Base-by-base conservation (phyloP, 2,113 vertebrate genomes). In the Rostratula benghalensis region DNA sequence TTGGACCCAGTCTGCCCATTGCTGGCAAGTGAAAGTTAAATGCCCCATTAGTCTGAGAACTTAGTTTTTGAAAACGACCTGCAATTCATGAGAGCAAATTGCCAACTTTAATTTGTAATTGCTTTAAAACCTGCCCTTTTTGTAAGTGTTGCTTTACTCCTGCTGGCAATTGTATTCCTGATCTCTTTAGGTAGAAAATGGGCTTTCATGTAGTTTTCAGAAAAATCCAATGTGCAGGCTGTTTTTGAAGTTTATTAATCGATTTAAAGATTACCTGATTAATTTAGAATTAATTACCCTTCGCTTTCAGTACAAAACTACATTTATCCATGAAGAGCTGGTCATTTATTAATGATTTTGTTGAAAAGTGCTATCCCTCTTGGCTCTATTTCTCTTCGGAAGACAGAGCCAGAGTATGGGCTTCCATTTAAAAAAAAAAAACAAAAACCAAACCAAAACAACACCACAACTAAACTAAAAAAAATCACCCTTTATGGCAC, bases 31-130 rank as follows among this genome's bases (percentile, higher is more conserved):
- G 19, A 85, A 85, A 90, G 31, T 46, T 80, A 59, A 65, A 57
- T 0, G 0, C 0, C 64, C 7, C 31, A 71, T 69, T 65, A 43
- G 13, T 59, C 50, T 46, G 33, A 67, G 59, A 85, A 22, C 8
- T 64, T 65, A 21, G 9, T 31, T 84, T 76, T 84, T 85, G 3
- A 80, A 37, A 51, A 48, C 1, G 12, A 6, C 15, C 39, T 69
- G 30, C 16, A 67, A 60, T 74, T 80, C 30, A 33, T 64, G 37
- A 74, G 18, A 80, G 53, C 2, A 7, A 90, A 63, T 53, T 61
- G n/a, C 14, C 35, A 59, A 5, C 53, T 86, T 91, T 46, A 10
- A 54, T 87, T 95, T 64, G 12, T 16, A 83, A 70, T 86, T 69
- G 11, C 33, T 86, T 88, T 37, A 74, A 93, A 95, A 60, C 2